A percentile compares a stretch with the other conserved stretches of the same genome.
These are phyloP conservation scores for Aricia agestis DNA, from an alignment of 1,140 invertebrate species.

Conservation along the genomic window DNA sequence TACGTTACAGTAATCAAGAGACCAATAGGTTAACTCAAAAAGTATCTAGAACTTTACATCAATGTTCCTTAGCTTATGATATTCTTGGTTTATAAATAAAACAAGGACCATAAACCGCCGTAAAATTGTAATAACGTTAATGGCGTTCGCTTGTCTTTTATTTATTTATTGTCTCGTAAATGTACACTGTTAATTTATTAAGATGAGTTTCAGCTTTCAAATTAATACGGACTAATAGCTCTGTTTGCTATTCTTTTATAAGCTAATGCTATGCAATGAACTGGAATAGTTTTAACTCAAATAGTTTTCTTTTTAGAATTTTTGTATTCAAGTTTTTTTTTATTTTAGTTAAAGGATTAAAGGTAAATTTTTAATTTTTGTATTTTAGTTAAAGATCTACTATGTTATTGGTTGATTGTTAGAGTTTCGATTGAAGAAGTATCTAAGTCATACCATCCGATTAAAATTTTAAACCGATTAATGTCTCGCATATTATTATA, in stretches of 20 bases:
- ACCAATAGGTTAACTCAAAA: background rate
- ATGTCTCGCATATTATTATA: too few species aligned
- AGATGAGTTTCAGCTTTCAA: slow-evolving; percentile 52
- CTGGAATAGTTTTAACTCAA: too few species aligned
- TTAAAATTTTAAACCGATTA: too few species aligned
- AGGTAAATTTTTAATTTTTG: too few species aligned
- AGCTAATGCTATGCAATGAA: background rate
- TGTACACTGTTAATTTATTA: slow-evolving; percentile 48
- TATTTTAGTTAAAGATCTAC: background rate
- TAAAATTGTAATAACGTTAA: slow-evolving; percentile 68
- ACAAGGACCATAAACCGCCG: slow-evolving; percentile 33
- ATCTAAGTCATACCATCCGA: too few species aligned
- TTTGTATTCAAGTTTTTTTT: too few species aligned
- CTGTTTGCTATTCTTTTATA: slow-evolving; percentile 25
- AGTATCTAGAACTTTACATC: background rate
- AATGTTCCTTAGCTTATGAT: slow-evolving; percentile 1
- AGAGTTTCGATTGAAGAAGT: too few species aligned
- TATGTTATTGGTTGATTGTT: background rate
- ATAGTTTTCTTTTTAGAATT: too few species aligned
- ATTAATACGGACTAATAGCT: slow-evolving; percentile 38
- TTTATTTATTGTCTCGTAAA: slow-evolving; percentile 64
- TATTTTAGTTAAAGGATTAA: too few species aligned
- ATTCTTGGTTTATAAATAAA: slow-evolving; percentile 6
- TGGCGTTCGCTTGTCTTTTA: slow-evolving; percentile 64
- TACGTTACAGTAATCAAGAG: too few species aligned